Conservation (phyloP, 2,888 invertebrate genomes). For the Eupeodes latifasciatus region DNA sequence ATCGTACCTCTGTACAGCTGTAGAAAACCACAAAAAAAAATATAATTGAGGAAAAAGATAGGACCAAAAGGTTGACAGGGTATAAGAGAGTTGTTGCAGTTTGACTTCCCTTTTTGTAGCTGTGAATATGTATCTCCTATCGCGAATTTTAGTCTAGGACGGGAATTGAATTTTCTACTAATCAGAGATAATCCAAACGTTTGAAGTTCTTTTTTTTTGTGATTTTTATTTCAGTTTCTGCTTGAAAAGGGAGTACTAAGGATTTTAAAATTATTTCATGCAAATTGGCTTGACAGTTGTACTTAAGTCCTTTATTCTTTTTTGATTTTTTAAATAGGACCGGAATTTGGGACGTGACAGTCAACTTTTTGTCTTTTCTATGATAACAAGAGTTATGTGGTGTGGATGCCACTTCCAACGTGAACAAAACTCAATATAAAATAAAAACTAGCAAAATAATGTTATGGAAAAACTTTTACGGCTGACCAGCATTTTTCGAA, state of each 20-base stretch:
- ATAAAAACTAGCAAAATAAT: too few species aligned
- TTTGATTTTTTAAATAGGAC: neutral
- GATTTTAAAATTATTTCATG: conserved; percentile 45
- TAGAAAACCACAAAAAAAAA: conserved; percentile 19
- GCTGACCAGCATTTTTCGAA: too few species aligned
- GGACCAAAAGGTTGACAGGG: neutral
- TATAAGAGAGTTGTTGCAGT: neutral
- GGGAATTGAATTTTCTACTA: conserved; percentile 62
- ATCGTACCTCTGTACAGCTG: neutral
- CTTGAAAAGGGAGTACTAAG: neutral
- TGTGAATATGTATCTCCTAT: neutral
- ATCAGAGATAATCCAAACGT: conserved; percentile 61
- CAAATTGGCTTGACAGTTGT: conserved; percentile 39
- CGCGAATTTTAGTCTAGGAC: conserved; percentile 20
- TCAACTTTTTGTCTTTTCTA: too few species aligned
- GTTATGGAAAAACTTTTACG: too few species aligned
- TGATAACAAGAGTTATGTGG: too few species aligned
- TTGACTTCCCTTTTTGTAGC: conserved; percentile 22
- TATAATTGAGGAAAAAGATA: conserved; percentile 45
- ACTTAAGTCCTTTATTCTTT: neutral
- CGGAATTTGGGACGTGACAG: neutral
- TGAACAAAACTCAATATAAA: too few species aligned
- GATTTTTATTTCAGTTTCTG: conserved; percentile 8
- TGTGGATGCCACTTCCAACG: too few species aligned
- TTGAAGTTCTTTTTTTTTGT: neutral